Conservation (phyloP, 2,888 invertebrate species). For the Drosophila macrospina region DNA sequence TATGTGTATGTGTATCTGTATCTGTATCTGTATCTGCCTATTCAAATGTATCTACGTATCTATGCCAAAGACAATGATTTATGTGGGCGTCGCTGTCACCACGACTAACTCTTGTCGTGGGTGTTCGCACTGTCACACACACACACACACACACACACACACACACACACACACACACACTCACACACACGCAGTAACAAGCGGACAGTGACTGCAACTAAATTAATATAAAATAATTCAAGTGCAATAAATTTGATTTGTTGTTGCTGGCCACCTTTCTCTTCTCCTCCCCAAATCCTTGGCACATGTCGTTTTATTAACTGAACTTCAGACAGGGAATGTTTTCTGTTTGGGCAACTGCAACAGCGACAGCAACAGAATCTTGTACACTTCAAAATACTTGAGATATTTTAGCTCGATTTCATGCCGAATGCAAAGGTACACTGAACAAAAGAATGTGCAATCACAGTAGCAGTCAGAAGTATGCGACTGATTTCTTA, state of each 20-base stretch:
- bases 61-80: conserved; percentile 65
- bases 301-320: background rate
- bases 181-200: conserved; percentile 17
- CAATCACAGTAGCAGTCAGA: conserved; percentile 11
- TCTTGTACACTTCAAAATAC: conserved; percentile 21
- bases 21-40: conserved; percentile 31
- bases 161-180: background rate
- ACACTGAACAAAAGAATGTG: background rate
- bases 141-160: background rate
- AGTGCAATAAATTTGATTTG: conserved; percentile 29
- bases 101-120: conserved; percentile 43
- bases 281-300: conserved; percentile 13
- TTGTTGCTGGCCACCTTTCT: conserved; percentile 32
- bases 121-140: conserved; percentile 28
- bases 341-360: background rate
- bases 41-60: conserved; percentile 45
- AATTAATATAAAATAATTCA: conserved; percentile 50
- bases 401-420: conserved; percentile 19
- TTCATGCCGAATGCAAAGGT: background rate
- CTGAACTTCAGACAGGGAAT: background rate
- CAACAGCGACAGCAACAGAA: conserved; percentile 1
- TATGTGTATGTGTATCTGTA: conserved; percentile 23
- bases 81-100: conserved; percentile 55
- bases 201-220: conserved; percentile 40
- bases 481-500: background rate